Percentiles rank a stretch among this genome's conserved stretches.
phyloP scores from a whole-genome alignment of 2,113 vertebrate species.

The Serinus canaria region DNA sequence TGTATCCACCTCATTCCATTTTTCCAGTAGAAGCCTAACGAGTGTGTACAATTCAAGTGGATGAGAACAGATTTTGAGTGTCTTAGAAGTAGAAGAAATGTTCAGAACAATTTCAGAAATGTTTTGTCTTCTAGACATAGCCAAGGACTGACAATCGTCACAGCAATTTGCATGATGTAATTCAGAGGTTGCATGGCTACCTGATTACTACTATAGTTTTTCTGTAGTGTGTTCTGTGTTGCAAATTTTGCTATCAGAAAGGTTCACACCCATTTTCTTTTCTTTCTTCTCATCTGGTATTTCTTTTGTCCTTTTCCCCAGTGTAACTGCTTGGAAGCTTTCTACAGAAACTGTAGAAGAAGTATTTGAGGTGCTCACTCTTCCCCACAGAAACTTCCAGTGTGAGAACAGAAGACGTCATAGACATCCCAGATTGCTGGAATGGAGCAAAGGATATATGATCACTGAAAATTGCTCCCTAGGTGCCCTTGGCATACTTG shows the following conservation, averaged over 20 bases:
- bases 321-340: background rate
- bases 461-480: background rate
- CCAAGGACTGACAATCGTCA: background rate
- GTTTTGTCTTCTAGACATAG: background rate
- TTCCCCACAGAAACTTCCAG: background rate
- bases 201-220: background rate
- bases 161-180: background rate
- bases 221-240: background rate
- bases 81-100: background rate
- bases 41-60: background rate
- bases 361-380: background rate
- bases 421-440: background rate
- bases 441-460: background rate
- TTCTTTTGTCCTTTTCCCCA: background rate
- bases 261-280: fast-evolving
- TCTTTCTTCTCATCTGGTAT: background rate
- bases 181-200: background rate
- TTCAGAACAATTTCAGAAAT: background rate
- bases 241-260: background rate
- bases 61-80: background rate
- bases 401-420: background rate
- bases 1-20: background rate
- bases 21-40: background rate
- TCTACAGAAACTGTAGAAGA: background rate
- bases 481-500: background rate